Conservation (phyloP, 2,888 invertebrate genomes). For the Erynnis tages region DNA sequence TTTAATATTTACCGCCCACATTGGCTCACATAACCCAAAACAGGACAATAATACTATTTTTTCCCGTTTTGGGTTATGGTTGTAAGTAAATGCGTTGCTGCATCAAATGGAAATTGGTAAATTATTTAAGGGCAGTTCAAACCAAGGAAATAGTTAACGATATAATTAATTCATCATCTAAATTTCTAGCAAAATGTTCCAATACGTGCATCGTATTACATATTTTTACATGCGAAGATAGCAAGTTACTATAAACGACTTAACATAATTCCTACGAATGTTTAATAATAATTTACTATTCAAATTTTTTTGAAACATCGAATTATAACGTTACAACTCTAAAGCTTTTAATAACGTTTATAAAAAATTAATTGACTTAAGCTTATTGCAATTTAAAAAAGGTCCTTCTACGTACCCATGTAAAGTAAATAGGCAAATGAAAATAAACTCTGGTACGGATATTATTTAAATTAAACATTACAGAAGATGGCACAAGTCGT, state of each 20-base stretch:
- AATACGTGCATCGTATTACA: slow-evolving; percentile 11
- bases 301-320: slow-evolving; percentile 20
- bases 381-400: slow-evolving; percentile 23
- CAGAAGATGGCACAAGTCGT: slow-evolving; percentile 45
- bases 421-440: slow-evolving; percentile 14
- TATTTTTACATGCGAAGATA: slow-evolving; percentile 24
- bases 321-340: slow-evolving; percentile 11
- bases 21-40: too few relatives aligned
- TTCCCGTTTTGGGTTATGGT: too few relatives aligned
- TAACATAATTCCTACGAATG: slow-evolving; percentile 6
- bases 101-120: too few relatives aligned
- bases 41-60: too few relatives aligned
- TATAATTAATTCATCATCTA: slow-evolving; percentile 13
- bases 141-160: slow-evolving; percentile 1
- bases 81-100: too few relatives aligned
- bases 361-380: slow-evolving; percentile 23
- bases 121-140: slow-evolving; percentile 15
- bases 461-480: slow-evolving; percentile 30
- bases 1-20: too few relatives aligned
- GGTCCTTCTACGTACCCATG: slow-evolving; percentile 1
- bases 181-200: slow-evolving; percentile 14
- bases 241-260: slow-evolving; percentile 5
- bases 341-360: slow-evolving; percentile 1
- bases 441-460: background rate
- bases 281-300: background rate